Evolutionary conservation across 1,140 invertebrate species (phyloP).

Genomic region (Tigriopus japonicus): DNA sequence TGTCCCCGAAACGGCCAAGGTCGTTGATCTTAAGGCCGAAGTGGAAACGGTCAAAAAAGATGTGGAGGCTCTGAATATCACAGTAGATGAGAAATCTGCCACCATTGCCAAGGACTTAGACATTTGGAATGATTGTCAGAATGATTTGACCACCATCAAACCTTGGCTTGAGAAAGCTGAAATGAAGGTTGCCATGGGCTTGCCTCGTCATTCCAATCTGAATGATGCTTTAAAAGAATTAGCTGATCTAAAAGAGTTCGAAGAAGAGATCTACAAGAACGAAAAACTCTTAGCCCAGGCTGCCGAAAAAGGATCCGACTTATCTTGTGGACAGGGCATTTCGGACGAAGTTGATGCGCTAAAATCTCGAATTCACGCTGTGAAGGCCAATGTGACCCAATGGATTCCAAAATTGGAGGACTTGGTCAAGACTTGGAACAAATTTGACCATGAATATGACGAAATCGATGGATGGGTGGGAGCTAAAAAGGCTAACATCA

Average conservation of each 20-base stretch:
- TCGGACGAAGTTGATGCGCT: constrained; percentile 61
- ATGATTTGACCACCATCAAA: constrained; percentile 40
- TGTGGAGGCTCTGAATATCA: constrained; percentile 43
- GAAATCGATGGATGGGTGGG: constrained; percentile 23
- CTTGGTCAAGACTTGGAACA: constrained; percentile 55
- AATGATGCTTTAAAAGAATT: constrained; percentile 56
- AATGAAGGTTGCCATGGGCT: constrained; percentile 43
- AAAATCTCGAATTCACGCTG: constrained; percentile 50
- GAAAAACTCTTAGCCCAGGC: constrained; percentile 32
- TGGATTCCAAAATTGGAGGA: constrained; percentile 53
- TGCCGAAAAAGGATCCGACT: constrained; percentile 41
- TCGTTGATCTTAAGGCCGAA: constrained; percentile 35
- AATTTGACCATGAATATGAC: constrained; percentile 32
- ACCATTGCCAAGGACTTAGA: constrained; percentile 50
- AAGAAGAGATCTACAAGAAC: constrained; percentile 5
- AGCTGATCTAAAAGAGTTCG: constrained; percentile 21
- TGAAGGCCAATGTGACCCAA: constrained; percentile 50
- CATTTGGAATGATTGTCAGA: constrained; percentile 46
- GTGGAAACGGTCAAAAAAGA: constrained; percentile 39
- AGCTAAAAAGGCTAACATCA: constrained; percentile 10
- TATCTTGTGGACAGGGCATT: constrained; percentile 46
- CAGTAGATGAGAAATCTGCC: constrained; percentile 46
- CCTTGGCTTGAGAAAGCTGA: constrained; percentile 75
- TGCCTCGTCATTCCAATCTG: constrained; percentile 40
- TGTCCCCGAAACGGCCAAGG: constrained; percentile 31